Evolutionary conservation across 2,113 vertebrate genomes (phyloP), one percentile per base, ranked within the genome.

Genomic region (Rhinichthys klamathensis): DNA sequence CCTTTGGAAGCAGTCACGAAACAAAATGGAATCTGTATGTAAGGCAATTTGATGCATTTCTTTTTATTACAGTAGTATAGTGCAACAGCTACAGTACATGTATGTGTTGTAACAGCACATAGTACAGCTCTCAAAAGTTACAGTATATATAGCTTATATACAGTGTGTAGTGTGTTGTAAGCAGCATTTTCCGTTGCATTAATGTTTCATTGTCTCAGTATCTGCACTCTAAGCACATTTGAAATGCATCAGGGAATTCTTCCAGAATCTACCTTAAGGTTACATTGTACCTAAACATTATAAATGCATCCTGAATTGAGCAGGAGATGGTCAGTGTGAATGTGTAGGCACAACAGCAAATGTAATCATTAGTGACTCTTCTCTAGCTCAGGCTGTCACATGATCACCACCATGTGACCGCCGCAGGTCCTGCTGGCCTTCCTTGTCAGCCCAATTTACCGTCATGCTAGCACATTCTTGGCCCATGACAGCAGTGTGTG

Each of bases 301-400:
- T 23, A 69, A 13, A 69, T 69, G 8, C 25, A 32, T 49, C 1
- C 80, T n/a, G 16, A 25, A 51, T 51, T 81, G 25, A 30, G 9
- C 18, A 67, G 25, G 79, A 35, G 41, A 10, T 69, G 15, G 25
- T 69, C 15, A 51, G 2, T 8, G 63, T 35, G 38, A 82, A 82
- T 63, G 80, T 82, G 63, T 51, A 69, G 49, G 46, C 25, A 27
- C 73, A 75, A 12, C n/a, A 56, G 44, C 6, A 80, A 27, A 54
- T 81, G 32, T 87, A 32, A 81, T 69, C 78, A 46, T 38, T 51
- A 84, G 58, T 46, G 86, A 80, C 82, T 32, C 46, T 46, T 80
- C 76, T 44, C 82, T 63, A 44, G 70, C 75, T 80, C 54, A 35
- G 30, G 23, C 80, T 76, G 49, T 35, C 73, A 81, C 80, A 51